These are phyloP conservation scores for Acrocephalus arundinaceus DNA, from an alignment of 2,113 vertebrate species.

Conservation along the genomic window DNA sequence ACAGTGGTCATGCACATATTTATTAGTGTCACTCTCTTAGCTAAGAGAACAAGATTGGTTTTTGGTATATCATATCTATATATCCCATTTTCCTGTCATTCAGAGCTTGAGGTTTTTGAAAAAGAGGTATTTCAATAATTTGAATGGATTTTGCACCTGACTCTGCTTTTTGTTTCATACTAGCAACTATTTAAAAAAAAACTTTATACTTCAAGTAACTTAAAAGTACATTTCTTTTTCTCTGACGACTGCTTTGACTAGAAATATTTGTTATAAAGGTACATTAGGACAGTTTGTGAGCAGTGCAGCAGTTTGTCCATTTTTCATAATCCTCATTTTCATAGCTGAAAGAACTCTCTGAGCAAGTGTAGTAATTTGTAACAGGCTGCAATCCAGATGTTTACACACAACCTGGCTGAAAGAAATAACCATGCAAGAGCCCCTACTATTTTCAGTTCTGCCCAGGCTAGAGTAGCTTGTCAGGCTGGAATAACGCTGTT, in stretches of 20 bases:
- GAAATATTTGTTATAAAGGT: not conserved
- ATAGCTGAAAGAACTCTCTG: not conserved
- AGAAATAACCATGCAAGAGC: not conserved
- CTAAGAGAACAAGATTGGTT: not conserved
- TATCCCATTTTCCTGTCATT: not conserved
- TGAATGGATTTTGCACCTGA: not conserved
- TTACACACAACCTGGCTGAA: not conserved
- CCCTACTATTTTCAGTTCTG: not conserved
- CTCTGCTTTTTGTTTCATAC: not conserved
- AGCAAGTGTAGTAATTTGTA: not conserved
- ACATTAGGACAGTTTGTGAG: not conserved
- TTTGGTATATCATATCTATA: not conserved
- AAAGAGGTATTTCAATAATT: not conserved
- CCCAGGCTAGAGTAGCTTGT: not conserved
- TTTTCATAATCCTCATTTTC: not conserved
- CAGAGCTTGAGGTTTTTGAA: not conserved
- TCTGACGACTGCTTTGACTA: not conserved
- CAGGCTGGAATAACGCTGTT: not conserved
- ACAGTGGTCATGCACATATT: not conserved
- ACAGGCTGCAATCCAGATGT: not conserved
- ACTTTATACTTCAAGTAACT: not conserved
- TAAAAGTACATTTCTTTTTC: not conserved
- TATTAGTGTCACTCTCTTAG: not conserved
- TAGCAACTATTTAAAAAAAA: not conserved
- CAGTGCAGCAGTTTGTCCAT: not conserved